phyloP scores from a whole-genome alignment of 2,888 invertebrate species.

The Dolomedes plantarius region DNA sequence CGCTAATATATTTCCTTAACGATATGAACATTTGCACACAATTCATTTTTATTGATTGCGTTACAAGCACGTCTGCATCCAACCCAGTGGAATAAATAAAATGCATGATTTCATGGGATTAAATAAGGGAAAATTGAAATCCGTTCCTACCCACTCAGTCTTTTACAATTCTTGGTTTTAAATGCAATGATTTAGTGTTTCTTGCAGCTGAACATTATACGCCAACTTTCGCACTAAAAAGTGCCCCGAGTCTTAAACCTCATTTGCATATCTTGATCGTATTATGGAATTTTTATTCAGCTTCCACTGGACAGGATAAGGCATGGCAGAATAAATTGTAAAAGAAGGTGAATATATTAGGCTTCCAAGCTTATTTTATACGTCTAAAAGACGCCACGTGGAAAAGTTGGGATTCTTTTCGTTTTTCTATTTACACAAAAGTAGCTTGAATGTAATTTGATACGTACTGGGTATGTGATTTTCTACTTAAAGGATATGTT shows the following conservation, averaged over 20 bases:
- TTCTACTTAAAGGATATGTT: too few relatives aligned
- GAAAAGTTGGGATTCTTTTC: background rate
- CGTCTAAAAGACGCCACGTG: background rate
- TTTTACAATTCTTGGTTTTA: conserved; percentile 19
- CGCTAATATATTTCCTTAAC: too few relatives aligned
- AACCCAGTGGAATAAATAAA: background rate
- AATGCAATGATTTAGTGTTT: conserved; percentile 61
- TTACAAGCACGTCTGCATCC: background rate
- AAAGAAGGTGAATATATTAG: conserved; percentile 57
- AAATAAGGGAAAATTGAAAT: conserved; percentile 3
- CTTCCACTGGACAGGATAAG: conserved; percentile 53
- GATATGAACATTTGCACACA: background rate
- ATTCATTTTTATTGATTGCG: background rate
- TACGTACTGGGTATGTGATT: too few relatives aligned
- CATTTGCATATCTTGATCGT: conserved; percentile 65
- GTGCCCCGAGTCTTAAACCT: conserved; percentile 23
- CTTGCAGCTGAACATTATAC: conserved; percentile 43
- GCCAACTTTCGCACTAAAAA: conserved; percentile 47
- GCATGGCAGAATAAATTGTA: conserved; percentile 54
- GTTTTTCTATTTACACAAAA: background rate
- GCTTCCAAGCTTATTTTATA: conserved; percentile 21
- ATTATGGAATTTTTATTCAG: conserved; percentile 68
- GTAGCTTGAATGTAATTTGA: background rate
- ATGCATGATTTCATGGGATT: background rate
- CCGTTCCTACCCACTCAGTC: background rate